phyloP scores from a whole-genome alignment of 2,113 vertebrate species.

The Chascanopsetta lugubris region DNA sequence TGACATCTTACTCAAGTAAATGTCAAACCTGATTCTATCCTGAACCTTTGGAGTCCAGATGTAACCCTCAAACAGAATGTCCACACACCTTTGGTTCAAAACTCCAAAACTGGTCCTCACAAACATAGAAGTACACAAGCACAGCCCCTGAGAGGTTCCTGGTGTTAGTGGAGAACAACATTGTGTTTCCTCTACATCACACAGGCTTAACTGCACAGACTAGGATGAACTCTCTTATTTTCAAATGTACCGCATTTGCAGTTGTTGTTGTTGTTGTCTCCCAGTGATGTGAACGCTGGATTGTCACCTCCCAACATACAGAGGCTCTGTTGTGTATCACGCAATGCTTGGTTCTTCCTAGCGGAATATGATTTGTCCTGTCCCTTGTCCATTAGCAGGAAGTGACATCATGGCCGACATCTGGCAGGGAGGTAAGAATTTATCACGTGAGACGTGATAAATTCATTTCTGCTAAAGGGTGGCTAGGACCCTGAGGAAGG shows the following conservation, averaged over 20 bases:
- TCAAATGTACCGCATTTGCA: not conserved
- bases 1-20: not conserved
- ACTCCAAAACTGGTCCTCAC: not conserved
- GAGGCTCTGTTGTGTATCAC: conserved; percentile 15
- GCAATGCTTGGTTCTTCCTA: conserved; percentile 3
- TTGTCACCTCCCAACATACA: too few species aligned
- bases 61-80: not conserved
- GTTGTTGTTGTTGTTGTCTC: conserved; percentile 3
- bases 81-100: not conserved
- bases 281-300: conserved; percentile 8
- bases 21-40: not conserved
- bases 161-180: conserved; percentile 16
- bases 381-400: conserved; percentile 16
- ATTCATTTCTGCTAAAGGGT: conserved; percentile 85
- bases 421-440: not conserved
- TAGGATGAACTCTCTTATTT: not conserved
- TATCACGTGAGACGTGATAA: not conserved
- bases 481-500: conserved; percentile 91
- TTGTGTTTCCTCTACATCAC: conserved; percentile 22
- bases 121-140: not conserved
- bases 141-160: conserved; percentile 43
- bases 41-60: not conserved
- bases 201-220: not conserved
- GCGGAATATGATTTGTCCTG: not conserved
- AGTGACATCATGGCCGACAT: conserved; percentile 30